These are phyloP conservation scores for Erpobdella octoculata DNA, from an alignment of 2,888 invertebrate species.

Conservation along the genomic window DNA sequence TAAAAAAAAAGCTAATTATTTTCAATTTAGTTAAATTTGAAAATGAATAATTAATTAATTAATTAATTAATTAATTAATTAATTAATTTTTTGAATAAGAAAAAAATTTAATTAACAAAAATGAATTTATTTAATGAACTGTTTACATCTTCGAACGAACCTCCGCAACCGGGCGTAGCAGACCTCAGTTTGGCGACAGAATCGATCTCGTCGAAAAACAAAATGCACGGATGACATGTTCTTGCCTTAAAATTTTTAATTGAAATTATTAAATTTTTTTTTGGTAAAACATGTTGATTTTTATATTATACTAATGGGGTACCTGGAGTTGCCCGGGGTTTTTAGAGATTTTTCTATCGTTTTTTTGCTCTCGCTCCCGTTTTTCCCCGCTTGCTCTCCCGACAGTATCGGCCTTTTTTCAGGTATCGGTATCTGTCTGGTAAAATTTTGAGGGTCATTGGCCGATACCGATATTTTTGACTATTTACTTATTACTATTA, in stretches of 20 bases:
- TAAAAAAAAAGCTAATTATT: neutral
- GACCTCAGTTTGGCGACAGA: constrained; percentile 4
- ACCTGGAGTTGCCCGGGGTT: too few species aligned
- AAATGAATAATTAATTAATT: too few species aligned
- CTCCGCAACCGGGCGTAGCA: neutral
- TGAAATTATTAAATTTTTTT: neutral
- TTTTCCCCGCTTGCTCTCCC: too few species aligned
- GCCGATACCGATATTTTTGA: too few species aligned
- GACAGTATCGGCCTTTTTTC: too few species aligned
- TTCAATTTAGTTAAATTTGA: neutral
- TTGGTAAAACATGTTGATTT: neutral
- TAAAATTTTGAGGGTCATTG: too few species aligned
- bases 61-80: neutral
- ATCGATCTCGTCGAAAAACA: constrained; percentile 25
- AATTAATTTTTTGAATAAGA: neutral
- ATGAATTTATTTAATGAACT: neutral
- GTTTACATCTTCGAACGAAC: neutral
- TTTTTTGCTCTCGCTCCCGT: too few species aligned
- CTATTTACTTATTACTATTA: too few species aligned
- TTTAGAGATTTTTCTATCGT: too few species aligned
- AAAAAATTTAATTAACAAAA: neutral
- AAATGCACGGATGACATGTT: constrained; percentile 20
- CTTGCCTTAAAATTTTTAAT: constrained; percentile 15
- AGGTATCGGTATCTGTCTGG: too few species aligned
- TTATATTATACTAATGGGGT: too few species aligned